These are phyloP conservation scores for Gymnarchus niloticus DNA, from an alignment of 2,113 vertebrate species.

Conservation along the genomic window DNA sequence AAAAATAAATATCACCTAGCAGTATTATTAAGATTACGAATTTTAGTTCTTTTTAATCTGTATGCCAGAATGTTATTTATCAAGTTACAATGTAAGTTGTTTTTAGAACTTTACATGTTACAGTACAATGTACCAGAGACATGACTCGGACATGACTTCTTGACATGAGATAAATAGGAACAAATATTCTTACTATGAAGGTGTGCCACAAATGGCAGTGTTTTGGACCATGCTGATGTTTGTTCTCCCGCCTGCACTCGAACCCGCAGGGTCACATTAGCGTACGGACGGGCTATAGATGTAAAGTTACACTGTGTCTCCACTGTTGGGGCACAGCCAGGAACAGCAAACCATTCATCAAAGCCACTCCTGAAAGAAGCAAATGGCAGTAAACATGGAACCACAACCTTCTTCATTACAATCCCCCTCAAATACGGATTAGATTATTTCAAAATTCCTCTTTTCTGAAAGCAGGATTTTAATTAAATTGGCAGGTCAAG, in stretches of 20 bases:
- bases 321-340: background rate
- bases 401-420: background rate
- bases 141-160: background rate
- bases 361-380: background rate
- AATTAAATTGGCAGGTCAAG: no score
- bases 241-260: background rate
- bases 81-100: background rate
- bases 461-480: no score
- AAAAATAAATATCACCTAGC: background rate
- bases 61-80: background rate
- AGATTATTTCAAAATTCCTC: no score
- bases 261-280: constrained; percentile 16
- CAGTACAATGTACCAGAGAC: background rate
- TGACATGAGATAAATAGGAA: no score
- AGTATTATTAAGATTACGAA: background rate
- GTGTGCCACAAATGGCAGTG: background rate
- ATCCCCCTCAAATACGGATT: no score
- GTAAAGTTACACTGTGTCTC: background rate
- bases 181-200: constrained; percentile 2
- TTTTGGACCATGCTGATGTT: background rate
- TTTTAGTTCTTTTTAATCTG: background rate
- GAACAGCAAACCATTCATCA: background rate
- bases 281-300: background rate
- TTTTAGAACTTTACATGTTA: background rate
- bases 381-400: background rate